Conservation (phyloP, 2,888 invertebrate genomes). For the Folsomia manolachei region DNA sequence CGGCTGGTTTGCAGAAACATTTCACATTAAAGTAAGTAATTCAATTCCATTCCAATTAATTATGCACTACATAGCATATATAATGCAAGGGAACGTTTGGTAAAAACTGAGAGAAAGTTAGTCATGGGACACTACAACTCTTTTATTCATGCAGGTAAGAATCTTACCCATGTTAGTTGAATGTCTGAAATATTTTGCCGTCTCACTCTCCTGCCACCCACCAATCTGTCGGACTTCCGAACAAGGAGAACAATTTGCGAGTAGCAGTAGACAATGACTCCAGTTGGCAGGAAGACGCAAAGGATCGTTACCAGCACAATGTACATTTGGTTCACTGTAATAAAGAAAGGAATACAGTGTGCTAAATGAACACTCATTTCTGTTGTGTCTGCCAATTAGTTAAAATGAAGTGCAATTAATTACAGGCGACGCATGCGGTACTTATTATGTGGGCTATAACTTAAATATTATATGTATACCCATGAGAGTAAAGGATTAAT, state of each 20-base stretch:
- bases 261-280: slow-evolving; percentile 42
- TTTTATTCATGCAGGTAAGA: too few relatives aligned
- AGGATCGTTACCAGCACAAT: slow-evolving; percentile 35
- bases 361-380: not conserved
- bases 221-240: slow-evolving; percentile 28
- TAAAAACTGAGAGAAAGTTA: too few relatives aligned
- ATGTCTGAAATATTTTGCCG: slow-evolving; percentile 20
- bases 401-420: not conserved
- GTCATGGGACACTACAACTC: too few relatives aligned
- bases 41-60: too few relatives aligned
- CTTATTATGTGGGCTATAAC: too few relatives aligned
- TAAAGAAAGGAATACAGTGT: not conserved
- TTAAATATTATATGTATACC: too few relatives aligned
- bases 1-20: too few relatives aligned
- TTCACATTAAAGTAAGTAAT: too few relatives aligned
- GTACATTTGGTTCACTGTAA: slow-evolving; percentile 38
- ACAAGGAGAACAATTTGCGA: slow-evolving; percentile 39
- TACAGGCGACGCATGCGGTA: too few relatives aligned
- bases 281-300: slow-evolving; percentile 37
- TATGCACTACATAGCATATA: not conserved
- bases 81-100: too few relatives aligned
- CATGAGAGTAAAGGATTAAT: too few relatives aligned
- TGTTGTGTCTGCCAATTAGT: not conserved
- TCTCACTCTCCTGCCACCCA: slow-evolving; percentile 21
- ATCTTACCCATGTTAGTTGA: slow-evolving; percentile 29